Percentiles rank a stretch among this genome's conserved stretches.
phyloP scores from a whole-genome alignment of 53 echinoderm and acorn worm species.

The Apostichopus leukothele region DNA sequence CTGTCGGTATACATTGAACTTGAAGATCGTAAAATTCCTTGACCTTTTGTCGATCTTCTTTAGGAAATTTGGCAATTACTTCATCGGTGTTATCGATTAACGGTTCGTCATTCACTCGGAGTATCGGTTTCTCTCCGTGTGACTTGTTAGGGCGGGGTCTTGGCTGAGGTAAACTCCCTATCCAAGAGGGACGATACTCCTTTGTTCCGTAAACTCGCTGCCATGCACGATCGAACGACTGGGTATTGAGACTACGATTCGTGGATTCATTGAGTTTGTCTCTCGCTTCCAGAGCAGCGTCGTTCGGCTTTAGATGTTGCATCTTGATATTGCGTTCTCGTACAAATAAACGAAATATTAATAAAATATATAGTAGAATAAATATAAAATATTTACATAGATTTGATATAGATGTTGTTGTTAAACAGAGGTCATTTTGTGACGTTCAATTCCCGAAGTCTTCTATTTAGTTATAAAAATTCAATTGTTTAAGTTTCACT shows the following conservation, averaged over 20 bases:
- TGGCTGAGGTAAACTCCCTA: slow-evolving; percentile 61
- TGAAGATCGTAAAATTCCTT: slow-evolving; percentile 52
- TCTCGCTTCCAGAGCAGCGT: slow-evolving; percentile 21
- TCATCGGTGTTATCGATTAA: not conserved
- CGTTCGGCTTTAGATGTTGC: slow-evolving; percentile 14
- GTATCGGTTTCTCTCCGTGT: slow-evolving; percentile 11
- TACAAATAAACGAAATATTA: too few relatives aligned
- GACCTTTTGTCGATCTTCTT: slow-evolving; percentile 49
- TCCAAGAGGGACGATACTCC: slow-evolving; percentile 93
- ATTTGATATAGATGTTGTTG: too few relatives aligned
- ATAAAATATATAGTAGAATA: too few relatives aligned
- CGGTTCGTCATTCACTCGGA: not conserved
- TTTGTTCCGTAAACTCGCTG: slow-evolving; percentile 90
- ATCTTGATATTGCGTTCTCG: not conserved
- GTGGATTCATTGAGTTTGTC: slow-evolving; percentile 8
- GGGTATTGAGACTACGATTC: slow-evolving; percentile 38
- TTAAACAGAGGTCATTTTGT: too few relatives aligned
- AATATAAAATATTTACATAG: too few relatives aligned
- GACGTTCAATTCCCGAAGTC: too few relatives aligned
- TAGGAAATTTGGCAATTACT: not conserved
- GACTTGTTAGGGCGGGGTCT: not conserved
- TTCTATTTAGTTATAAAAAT: too few relatives aligned
- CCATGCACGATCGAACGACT: slow-evolving; percentile 88
- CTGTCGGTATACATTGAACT: slow-evolving; percentile 68
- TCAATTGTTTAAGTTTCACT: too few relatives aligned